Percentiles rank a stretch among this genome's conserved stretches.
These are phyloP conservation scores for Paracanthobrama guichenoti DNA, from an alignment of 2,113 vertebrate genomes.

Conservation along the genomic window DNA sequence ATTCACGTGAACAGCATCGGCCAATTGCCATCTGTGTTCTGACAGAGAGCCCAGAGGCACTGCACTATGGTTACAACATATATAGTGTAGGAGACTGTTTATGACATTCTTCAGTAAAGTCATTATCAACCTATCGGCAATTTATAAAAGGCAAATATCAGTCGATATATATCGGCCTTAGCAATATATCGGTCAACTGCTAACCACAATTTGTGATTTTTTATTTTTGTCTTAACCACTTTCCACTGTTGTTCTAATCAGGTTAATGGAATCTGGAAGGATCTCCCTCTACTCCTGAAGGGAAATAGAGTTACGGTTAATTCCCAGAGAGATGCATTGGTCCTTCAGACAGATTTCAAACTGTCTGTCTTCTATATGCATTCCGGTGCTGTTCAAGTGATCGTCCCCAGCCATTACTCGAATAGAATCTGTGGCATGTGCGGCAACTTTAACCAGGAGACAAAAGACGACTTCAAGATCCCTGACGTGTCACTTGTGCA, in stretches of 20 bases:
- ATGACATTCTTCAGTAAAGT: no score
- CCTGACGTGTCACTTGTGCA: conserved; percentile 63
- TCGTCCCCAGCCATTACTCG: conserved; percentile 72
- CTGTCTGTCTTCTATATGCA: conserved; percentile 75
- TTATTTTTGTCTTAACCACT: no score
- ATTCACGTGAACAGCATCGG: no score
- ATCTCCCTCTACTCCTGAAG: conserved; percentile 72
- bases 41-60: no score
- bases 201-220: no score
- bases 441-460: conserved; percentile 79
- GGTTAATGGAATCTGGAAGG: conserved; percentile 79
- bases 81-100: no score
- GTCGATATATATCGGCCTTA: no score
- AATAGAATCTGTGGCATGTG: conserved; percentile 81
- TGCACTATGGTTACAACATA: no score
- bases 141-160: no score
- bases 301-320: conserved; percentile 66
- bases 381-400: conserved; percentile 74
- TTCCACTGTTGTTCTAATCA: conserved; percentile 49
- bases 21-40: no score
- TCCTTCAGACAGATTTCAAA: conserved; percentile 72
- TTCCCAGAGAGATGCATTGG: conserved; percentile 66
- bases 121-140: no score
- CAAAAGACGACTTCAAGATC: conserved; percentile 73
- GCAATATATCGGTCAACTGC: no score